Conservation (phyloP, 2,797 vertebrate genomes). For the Falco novaeseelandiae region DNA sequence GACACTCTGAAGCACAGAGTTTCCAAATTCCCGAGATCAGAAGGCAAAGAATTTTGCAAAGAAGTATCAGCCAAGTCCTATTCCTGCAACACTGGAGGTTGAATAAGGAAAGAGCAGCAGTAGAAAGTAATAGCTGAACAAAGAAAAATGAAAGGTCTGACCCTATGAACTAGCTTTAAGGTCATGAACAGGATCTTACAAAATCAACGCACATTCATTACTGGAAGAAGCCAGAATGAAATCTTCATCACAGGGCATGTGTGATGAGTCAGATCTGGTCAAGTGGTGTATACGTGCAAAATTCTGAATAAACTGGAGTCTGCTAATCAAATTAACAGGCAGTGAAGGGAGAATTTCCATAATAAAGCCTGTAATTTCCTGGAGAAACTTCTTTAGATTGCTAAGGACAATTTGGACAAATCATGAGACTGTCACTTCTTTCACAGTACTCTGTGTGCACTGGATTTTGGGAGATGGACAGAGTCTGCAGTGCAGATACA, state of each 20-base stretch:
- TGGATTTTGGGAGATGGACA: background rate
- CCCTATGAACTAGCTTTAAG: conserved; percentile 59
- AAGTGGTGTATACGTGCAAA: conserved; percentile 32
- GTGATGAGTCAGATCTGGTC: conserved; percentile 51
- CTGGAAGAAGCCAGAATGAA: conserved; percentile 58
- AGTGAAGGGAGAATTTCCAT: conserved; percentile 27
- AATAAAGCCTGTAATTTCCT: conserved; percentile 39
- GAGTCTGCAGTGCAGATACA: background rate
- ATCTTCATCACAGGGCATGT: conserved; percentile 3
- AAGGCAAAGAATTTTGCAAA: conserved; percentile 62
- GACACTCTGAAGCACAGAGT: conserved; percentile 29
- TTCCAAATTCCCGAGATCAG: conserved; percentile 54
- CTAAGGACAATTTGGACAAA: background rate
- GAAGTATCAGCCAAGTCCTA: conserved; percentile 46
- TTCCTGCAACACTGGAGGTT: conserved; percentile 54
- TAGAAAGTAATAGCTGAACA: conserved; percentile 47
- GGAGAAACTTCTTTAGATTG: conserved; percentile 2
- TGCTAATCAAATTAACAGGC: conserved; percentile 35
- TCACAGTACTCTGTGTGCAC: background rate
- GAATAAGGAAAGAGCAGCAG: conserved; percentile 48
- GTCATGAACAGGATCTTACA: conserved; percentile 53
- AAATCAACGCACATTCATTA: conserved; percentile 59
- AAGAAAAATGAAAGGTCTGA: conserved; percentile 52
- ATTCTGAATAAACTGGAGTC: conserved; percentile 31
- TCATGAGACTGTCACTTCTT: background rate